Conservation (phyloP, 2,113 vertebrate species). For the Emydura subglobosa region DNA sequence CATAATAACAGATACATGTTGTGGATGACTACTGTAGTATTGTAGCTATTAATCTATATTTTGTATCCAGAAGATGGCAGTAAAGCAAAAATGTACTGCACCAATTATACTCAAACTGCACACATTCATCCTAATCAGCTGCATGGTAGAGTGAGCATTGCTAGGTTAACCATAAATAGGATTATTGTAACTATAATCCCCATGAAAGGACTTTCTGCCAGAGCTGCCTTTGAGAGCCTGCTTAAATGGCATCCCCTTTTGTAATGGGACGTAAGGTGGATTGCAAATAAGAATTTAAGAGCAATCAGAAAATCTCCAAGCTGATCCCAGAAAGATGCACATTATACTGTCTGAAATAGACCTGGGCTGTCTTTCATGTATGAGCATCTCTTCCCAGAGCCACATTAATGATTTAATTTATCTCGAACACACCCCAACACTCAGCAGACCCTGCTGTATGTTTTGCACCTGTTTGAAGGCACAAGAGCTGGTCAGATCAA, state of each 20-base stretch:
- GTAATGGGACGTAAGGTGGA: accelerated
- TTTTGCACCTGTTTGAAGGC: neutral
- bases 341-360: neutral
- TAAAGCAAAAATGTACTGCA: slow-evolving; percentile 1
- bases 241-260: neutral
- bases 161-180: neutral
- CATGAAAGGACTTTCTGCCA: neutral
- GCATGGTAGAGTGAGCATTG: neutral
- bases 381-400: neutral
- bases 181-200: neutral
- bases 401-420: neutral
- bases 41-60: neutral
- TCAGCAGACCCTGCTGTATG: neutral
- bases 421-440: neutral
- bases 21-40: neutral
- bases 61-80: slow-evolving; percentile 59
- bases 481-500: neutral
- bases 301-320: neutral
- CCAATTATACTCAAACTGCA: neutral
- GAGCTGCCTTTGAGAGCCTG: neutral
- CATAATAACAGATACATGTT: neutral
- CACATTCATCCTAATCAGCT: neutral
- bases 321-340: neutral
- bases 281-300: neutral
- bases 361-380: neutral